A percentile compares a stretch with the other conserved stretches of the same genome.
These are phyloP conservation scores for Xestia sexstrigata DNA, from an alignment of 2,888 invertebrate genomes.

Conservation along the genomic window DNA sequence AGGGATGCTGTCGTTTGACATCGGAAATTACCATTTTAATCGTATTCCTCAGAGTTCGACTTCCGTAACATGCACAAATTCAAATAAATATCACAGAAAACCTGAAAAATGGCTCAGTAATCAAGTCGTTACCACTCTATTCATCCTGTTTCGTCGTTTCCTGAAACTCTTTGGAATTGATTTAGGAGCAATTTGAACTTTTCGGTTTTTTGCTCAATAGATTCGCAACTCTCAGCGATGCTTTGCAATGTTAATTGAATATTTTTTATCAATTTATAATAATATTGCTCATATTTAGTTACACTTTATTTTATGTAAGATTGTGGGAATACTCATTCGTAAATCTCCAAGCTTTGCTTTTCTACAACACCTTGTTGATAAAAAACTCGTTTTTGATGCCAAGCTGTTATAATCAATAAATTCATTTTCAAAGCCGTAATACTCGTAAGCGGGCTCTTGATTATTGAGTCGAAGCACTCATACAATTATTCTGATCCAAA, in stretches of 20 bases:
- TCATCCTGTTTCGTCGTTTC: slow-evolving; percentile 28
- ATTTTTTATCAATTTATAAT: slow-evolving; percentile 50
- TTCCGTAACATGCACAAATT: slow-evolving; percentile 64
- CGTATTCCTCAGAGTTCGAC: slow-evolving; percentile 55
- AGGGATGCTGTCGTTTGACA: slow-evolving; percentile 37
- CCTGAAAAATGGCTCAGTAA: slow-evolving; percentile 26
- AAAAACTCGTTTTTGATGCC: background rate
- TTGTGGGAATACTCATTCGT: slow-evolving; percentile 38
- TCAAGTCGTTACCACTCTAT: slow-evolving; percentile 31
- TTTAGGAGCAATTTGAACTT: slow-evolving; percentile 16
- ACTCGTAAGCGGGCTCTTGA: background rate
- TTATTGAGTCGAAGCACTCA: background rate
- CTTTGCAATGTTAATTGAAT: slow-evolving; percentile 35
- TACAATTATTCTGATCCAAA: background rate
- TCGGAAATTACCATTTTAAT: slow-evolving; percentile 67
- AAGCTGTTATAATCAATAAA: background rate
- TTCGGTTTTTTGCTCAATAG: slow-evolving; percentile 18
- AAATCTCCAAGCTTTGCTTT: background rate
- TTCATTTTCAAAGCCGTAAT: no score
- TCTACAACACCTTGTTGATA: background rate
- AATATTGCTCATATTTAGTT: slow-evolving; percentile 7
- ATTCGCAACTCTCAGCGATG: slow-evolving; percentile 26
- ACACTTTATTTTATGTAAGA: slow-evolving; percentile 25
- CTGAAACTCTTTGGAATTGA: slow-evolving; percentile 22
- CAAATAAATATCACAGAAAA: slow-evolving; percentile 54